phyloP scores from a whole-genome alignment of 2,888 invertebrate species.

The Fabriciana adippe region DNA sequence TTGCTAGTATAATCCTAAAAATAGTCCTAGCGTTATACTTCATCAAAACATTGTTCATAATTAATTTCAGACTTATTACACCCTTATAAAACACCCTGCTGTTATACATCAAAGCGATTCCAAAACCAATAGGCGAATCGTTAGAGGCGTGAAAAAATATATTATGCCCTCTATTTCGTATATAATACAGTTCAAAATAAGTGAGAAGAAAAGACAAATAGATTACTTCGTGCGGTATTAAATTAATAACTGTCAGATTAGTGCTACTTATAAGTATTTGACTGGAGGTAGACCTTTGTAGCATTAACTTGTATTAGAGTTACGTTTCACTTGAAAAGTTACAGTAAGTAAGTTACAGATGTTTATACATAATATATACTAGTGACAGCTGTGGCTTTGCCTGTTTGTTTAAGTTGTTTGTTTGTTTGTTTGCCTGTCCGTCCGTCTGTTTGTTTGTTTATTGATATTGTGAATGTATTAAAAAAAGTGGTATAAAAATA shows the following conservation, averaged over 20 bases:
- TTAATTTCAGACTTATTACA: constrained; percentile 47
- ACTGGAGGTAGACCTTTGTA: constrained; percentile 54
- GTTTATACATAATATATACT: too few relatives aligned
- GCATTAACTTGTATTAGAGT: constrained; percentile 50
- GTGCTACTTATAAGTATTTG: constrained; percentile 62
- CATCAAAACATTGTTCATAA: constrained; percentile 15
- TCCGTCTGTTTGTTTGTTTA: too few relatives aligned
- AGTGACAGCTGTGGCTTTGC: too few relatives aligned
- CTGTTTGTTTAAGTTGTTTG: too few relatives aligned
- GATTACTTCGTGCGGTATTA: constrained; percentile 48
- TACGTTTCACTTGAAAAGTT: constrained; percentile 12
- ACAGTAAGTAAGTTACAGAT: too few relatives aligned
- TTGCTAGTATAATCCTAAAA: too few relatives aligned
- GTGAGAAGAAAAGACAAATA: constrained; percentile 17
- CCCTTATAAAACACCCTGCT: constrained; percentile 57
- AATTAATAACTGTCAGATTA: constrained; percentile 72
- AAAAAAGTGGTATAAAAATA: too few relatives aligned
- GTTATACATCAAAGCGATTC: constrained; percentile 65
- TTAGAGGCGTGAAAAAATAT: constrained; percentile 10
- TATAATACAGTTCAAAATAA: constrained; percentile 34
- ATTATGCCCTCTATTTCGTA: constrained; percentile 9
- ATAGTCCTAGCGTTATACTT: neutral
- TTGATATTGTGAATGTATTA: too few relatives aligned
- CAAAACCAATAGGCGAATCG: constrained; percentile 39
- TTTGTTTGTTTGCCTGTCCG: too few relatives aligned